Percentiles rank a stretch among this genome's conserved stretches.
Evolutionary conservation across 2,113 vertebrate genomes (phyloP).

Genomic region (Dascyllus trimaculatus): DNA sequence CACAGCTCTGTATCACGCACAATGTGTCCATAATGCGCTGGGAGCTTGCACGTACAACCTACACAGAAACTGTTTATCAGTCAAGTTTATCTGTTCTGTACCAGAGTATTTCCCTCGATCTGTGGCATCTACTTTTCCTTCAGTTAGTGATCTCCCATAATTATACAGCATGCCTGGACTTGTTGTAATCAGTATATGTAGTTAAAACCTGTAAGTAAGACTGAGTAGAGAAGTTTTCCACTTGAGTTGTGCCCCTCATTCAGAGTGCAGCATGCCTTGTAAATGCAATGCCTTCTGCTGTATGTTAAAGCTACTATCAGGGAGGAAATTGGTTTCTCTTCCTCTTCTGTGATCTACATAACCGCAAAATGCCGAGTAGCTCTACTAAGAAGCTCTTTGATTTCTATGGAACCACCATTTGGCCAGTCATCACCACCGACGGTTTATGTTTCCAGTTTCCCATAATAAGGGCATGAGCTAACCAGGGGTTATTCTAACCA

Average conservation of each 20-base stretch:
- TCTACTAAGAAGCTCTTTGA: constrained; percentile 47
- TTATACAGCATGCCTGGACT: constrained; percentile 18
- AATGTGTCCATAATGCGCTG: constrained; percentile 8
- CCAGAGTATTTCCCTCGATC: constrained; percentile 2
- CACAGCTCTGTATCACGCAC: background rate
- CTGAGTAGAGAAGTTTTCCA: constrained; percentile 26
- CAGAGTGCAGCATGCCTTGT: constrained; percentile 6
- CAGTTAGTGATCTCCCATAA: constrained; percentile 15
- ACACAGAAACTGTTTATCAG: background rate
- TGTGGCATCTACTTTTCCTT: constrained; percentile 2
- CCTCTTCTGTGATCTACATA: constrained; percentile 58
- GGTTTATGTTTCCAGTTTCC: constrained; percentile 58
- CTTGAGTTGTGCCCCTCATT: constrained; percentile 17
- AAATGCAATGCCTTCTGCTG: constrained; percentile 25
- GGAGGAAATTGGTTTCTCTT: constrained; percentile 59
- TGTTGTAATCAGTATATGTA: constrained; percentile 14
- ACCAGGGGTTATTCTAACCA: constrained; percentile 42
- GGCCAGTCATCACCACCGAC: constrained; percentile 39
- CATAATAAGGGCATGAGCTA: constrained; percentile 52
- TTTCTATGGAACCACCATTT: constrained; percentile 25
- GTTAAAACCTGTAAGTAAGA: constrained; percentile 11
- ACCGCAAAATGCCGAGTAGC: constrained; percentile 50
- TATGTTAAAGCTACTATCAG: constrained; percentile 53
- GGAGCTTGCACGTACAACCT: background rate
- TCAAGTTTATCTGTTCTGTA: constrained; percentile 1